Evolutionary conservation across 2,113 vertebrate genomes (phyloP).

Genomic region (Okapia johnstoni): DNA sequence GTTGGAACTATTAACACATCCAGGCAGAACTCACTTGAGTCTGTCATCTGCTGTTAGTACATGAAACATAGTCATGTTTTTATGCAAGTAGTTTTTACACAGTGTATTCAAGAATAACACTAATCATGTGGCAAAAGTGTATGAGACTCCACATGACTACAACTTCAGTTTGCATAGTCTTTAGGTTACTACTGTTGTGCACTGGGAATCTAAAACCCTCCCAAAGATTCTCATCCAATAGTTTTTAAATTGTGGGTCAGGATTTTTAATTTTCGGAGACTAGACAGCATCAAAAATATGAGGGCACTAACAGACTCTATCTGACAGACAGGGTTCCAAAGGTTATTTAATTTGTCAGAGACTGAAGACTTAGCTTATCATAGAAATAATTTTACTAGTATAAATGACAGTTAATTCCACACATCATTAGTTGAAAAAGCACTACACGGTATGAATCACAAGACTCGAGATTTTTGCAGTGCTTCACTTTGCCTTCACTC

Average conservation of each 20-base stretch:
- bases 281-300: not conserved
- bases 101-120: not conserved
- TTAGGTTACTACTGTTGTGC: not conserved
- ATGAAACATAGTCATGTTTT: not conserved
- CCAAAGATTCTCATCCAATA: not conserved
- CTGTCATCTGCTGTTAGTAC: not conserved
- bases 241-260: constrained; percentile 1
- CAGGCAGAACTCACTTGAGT: not conserved
- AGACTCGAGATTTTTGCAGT: not conserved
- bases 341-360: not conserved
- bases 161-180: not conserved
- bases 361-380: not conserved
- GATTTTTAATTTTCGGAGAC: not conserved
- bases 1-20: not conserved
- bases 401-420: not conserved
- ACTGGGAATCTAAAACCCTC: not conserved
- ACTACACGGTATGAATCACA: not conserved
- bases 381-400: not conserved
- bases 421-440: not conserved
- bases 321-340: not conserved
- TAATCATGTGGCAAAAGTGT: not conserved
- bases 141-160: not conserved
- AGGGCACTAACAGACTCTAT: not conserved
- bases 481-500: not conserved
- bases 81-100: not conserved